Evolutionary conservation across 1,140 invertebrate genomes (phyloP).

Genomic region (Melipona quadrifasciata): DNA sequence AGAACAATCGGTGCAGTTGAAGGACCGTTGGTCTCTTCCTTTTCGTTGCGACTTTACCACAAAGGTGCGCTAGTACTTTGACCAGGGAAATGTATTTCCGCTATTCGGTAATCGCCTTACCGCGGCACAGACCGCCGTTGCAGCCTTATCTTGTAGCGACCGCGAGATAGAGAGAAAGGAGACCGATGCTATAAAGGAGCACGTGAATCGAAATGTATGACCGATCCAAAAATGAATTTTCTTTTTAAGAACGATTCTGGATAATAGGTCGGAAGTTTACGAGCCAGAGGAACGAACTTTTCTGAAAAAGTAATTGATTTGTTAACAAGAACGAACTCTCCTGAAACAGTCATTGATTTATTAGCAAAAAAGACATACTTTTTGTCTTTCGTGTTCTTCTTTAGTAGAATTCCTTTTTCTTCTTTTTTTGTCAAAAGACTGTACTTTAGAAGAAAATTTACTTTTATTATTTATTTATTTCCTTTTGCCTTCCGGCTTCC

Average conservation of each 20-base stretch:
- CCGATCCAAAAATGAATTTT: neutral
- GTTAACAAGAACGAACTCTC: neutral
- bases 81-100: conserved; percentile 52
- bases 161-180: conserved; percentile 30
- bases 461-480: too few species aligned
- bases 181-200: neutral
- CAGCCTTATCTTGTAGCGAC: conserved; percentile 54
- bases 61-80: conserved; percentile 23
- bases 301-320: neutral
- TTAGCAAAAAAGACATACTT: neutral
- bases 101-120: conserved; percentile 62
- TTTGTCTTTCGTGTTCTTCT: neutral
- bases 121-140: conserved; percentile 32
- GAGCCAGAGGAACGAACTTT: neutral
- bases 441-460: too few species aligned
- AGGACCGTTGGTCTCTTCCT: conserved; percentile 6
- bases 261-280: neutral
- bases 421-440: too few species aligned
- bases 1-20: neutral
- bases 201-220: neutral
- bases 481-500: too few species aligned
- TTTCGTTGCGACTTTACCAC: neutral
- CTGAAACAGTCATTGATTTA: neutral
- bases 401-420: neutral
- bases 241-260: neutral